A percentile compares a stretch with the other conserved stretches of the same genome.
These are phyloP conservation scores for Zingel zingel DNA, from an alignment of 2,113 vertebrate species.

Conservation along the genomic window DNA sequence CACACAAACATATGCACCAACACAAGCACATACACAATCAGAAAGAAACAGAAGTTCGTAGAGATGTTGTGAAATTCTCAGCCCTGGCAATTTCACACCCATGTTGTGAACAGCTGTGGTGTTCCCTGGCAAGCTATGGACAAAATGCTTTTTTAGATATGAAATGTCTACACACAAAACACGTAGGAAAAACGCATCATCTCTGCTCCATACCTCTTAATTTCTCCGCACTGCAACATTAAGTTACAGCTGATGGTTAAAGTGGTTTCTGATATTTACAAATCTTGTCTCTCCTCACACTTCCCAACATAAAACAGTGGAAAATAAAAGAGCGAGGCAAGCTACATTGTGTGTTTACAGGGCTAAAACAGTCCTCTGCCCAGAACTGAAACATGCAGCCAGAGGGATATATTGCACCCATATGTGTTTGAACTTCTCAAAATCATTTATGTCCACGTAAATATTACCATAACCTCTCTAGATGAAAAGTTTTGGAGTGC, in stretches of 20 bases:
- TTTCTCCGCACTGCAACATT: neutral
- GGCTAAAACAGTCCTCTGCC: slow-evolving; percentile 42
- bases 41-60: neutral
- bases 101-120: slow-evolving; percentile 49
- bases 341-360: slow-evolving; percentile 43
- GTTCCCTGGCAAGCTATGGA: neutral
- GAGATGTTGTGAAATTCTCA: slow-evolving; percentile 40
- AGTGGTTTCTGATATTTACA: slow-evolving; percentile 33
- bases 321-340: slow-evolving; percentile 38
- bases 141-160: neutral
- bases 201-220: neutral
- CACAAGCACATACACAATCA: neutral
- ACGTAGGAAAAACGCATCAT: slow-evolving; percentile 17
- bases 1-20: neutral
- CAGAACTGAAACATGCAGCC: slow-evolving; percentile 51
- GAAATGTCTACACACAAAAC: slow-evolving; percentile 3
- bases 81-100: slow-evolving; percentile 43
- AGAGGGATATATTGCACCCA: slow-evolving; percentile 60
- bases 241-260: neutral
- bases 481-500: slow-evolving; percentile 8
- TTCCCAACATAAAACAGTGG: slow-evolving; percentile 33
- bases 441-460: slow-evolving; percentile 36
- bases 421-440: slow-evolving; percentile 44
- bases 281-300: neutral
- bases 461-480: slow-evolving; percentile 30